Percentiles rank a stretch among this genome's conserved stretches.
These are phyloP conservation scores for Papilio helenus DNA, from an alignment of 1,140 invertebrate genomes.

Conservation along the genomic window DNA sequence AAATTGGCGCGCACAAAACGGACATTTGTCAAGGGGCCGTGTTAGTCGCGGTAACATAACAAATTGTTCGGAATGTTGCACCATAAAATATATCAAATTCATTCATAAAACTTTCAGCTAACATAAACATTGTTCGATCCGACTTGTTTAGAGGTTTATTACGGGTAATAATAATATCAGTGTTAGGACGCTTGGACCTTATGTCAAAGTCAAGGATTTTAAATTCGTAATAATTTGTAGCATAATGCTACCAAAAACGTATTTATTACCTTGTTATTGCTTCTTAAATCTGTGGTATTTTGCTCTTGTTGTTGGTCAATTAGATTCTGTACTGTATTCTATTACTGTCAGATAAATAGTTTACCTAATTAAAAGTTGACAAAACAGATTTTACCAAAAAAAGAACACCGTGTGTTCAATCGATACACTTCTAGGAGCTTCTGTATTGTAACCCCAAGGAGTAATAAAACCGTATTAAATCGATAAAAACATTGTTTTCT, in stretches of 20 bases:
- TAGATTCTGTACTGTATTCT: no score
- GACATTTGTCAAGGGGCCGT: conserved; percentile 34
- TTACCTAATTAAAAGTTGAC: no score
- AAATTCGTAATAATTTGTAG: background rate
- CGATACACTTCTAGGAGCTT: background rate
- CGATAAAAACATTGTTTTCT: background rate
- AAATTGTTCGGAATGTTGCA: conserved; percentile 34
- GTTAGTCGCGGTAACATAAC: conserved; percentile 19
- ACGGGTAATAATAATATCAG: conserved; percentile 1
- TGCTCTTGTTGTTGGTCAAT: no score
- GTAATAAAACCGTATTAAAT: background rate
- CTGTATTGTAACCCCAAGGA: background rate
- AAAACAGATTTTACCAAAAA: background rate
- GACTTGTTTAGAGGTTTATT: conserved; percentile 27
- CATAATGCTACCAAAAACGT: background rate
- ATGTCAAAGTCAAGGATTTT: background rate
- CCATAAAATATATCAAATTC: conserved; percentile 40
- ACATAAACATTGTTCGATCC: conserved; percentile 10
- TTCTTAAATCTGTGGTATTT: no score
- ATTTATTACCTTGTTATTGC: no score
- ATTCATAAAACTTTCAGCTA: conserved; percentile 32
- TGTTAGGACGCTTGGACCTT: background rate
- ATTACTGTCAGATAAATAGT: no score
- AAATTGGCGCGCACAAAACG: conserved; percentile 24
- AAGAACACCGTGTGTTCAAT: background rate